Percentiles rank a stretch among this genome's conserved stretches.
These are phyloP conservation scores for Calameuta pallipes DNA, from an alignment of 2,888 invertebrate genomes.

Conservation along the genomic window DNA sequence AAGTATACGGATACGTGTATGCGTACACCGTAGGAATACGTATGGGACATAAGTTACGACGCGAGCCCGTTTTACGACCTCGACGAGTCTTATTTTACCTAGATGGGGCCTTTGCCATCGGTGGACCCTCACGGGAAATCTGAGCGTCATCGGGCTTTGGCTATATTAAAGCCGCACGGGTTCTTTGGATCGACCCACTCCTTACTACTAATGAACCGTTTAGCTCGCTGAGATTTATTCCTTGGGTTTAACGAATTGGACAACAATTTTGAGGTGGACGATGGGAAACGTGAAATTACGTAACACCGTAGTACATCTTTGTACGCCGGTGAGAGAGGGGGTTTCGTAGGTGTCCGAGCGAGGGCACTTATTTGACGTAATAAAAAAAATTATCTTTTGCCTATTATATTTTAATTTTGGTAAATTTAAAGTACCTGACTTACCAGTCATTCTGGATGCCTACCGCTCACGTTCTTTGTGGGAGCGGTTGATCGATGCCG, in stretches of 20 bases:
- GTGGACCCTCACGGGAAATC: constrained; percentile 1
- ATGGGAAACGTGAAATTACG: not conserved
- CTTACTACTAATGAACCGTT: constrained; percentile 19
- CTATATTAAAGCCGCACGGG: not conserved
- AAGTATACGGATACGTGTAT: constrained; percentile 41
- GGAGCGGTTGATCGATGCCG: constrained; percentile 57
- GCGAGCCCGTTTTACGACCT: constrained; percentile 50
- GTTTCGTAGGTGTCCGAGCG: not conserved
- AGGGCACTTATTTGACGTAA: not conserved
- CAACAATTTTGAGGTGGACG: not conserved
- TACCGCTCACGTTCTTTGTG: not conserved
- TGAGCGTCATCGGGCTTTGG: not conserved
- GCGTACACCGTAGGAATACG: constrained; percentile 40
- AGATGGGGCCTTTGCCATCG: constrained; percentile 22
- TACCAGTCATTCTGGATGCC: not conserved
- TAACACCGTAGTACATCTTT: not conserved
- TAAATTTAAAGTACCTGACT: not conserved
- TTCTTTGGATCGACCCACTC: not conserved
- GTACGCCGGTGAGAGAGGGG: not conserved
- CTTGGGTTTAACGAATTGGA: not conserved
- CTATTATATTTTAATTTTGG: not conserved
- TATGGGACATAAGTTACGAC: constrained; percentile 51
- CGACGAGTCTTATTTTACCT: constrained; percentile 48
- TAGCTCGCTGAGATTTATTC: constrained; percentile 1
- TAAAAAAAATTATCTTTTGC: not conserved